These are phyloP conservation scores for Siphonodentalium dalli DNA, from an alignment of 2,888 invertebrate species.

Conservation along the genomic window DNA sequence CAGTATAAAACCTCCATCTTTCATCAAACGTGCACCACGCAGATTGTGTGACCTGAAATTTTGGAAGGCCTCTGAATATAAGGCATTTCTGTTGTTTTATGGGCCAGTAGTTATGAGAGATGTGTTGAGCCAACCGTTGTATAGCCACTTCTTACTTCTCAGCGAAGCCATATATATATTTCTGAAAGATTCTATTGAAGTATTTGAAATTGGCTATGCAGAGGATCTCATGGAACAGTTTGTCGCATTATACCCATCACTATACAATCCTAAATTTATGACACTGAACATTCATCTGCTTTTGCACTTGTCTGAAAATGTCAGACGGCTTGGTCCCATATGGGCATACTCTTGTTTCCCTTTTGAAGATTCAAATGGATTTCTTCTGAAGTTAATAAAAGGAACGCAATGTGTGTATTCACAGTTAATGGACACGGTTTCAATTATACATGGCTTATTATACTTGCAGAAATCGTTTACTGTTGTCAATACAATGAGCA, in stretches of 20 bases:
- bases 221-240: constrained; percentile 9
- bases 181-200: neutral
- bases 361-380: constrained; percentile 22
- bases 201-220: neutral
- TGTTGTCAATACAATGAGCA: neutral
- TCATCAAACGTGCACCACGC: constrained; percentile 20
- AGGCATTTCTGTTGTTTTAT: constrained; percentile 26
- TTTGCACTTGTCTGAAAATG: constrained; percentile 18
- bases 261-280: constrained; percentile 11
- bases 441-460: constrained; percentile 8
- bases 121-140: constrained; percentile 1
- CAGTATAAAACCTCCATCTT: constrained; percentile 21
- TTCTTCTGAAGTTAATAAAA: constrained; percentile 6
- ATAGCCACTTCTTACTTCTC: constrained; percentile 11
- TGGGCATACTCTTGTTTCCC: constrained; percentile 28
- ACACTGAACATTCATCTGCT: constrained; percentile 25
- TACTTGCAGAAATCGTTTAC: constrained; percentile 3
- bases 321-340: constrained; percentile 23
- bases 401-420: constrained; percentile 16
- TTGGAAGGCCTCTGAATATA: constrained; percentile 34
- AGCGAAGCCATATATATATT: constrained; percentile 10
- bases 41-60: constrained; percentile 16
- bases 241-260: neutral
- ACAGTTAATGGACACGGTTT: constrained; percentile 2
- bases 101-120: constrained; percentile 1